Base-by-base conservation (phyloP, 35 echinoderm and acorn worm species). In the Ophioderma brevispina region DNA sequence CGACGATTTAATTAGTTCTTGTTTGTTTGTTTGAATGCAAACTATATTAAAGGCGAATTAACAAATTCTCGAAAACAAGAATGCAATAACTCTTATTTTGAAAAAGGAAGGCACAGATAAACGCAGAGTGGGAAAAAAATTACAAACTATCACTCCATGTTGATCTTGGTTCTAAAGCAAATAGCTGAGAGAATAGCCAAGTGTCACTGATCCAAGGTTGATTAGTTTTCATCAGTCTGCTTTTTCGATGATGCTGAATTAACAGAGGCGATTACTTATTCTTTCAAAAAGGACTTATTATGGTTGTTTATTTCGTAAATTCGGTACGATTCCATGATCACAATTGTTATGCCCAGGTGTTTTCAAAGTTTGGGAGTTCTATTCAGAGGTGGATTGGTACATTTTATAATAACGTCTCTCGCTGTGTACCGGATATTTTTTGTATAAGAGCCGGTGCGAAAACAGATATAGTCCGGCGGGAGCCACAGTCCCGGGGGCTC, bases 111-210 rank as follows among this genome's bases (percentile, higher is more conserved):
- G 4, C 17, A 80, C 33, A 80, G 38, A 36, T 80, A 80, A 80
- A 30, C 33, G 25, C 6, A n/a, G 13, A n/a, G 33, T 77, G 10
- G 76, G n/a, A n/a, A n/a, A n/a, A 77, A 35, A 80, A 35, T 25
- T 80, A 39, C 33, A 36, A 33, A 13, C 78, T 21, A 80, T 80
- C 28, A 80, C 78, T 36, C 36, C 36, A 80, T 80, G 78, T 80
- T 3, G 78, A 80, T 80, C n/a, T 80, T 21, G 78, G 78, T 4
- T 80, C 78, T 13, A 80, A 80, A 25, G 78, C 34, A 21, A n/a
- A 37, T 80, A 8, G 78, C 78, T 21, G 38, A 37, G 1, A 80
- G 78, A 39, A 36, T 80, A 34, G 38, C 33, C 1, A 35, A 80
- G 11, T n/a, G 38, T 80, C 31, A 13, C 25, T n/a, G n/a, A n/a